Evolutionary conservation across 2,113 vertebrate species (phyloP), one percentile per base, ranked within the genome.

Genomic region (Hydrolagus affinis): DNA sequence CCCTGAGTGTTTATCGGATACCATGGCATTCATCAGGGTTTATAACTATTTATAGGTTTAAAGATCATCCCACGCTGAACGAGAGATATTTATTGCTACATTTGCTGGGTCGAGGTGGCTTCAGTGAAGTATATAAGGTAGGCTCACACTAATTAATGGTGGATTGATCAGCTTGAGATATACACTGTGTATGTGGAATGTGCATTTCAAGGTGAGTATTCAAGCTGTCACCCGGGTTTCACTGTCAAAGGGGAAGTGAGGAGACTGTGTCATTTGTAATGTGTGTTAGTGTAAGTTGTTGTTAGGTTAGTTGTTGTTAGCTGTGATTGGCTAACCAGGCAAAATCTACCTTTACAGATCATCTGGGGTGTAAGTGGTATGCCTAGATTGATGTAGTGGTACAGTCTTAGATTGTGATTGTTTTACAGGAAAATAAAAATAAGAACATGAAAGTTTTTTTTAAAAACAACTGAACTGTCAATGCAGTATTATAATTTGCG

Each of bases 121-220:
- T 99, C 91, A 99, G 98, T 94, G 97, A 99, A 95, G 98, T 99
- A 83, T 99, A 99, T 92, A 99, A 99, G 96, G 98, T 96, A 93
- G 85, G 71, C 73, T 21, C 1, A 75, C 44, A 15, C 32, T 3
- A 11, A 72, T 72, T 23, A 75, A 44, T 44, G 44, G 44, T 44
- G 44, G 44, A 6, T 44, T 44, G 44, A 44, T 44, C 44, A 44
- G 44, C 44, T 44, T 44, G 44, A 44, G 44, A 44, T 44, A 44
- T 44, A 44, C 44, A 44, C 44, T 44, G 32, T 56, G 56, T 11
- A 21, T 75, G 14, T 3, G 19, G 15, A 44, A 15, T 83, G 4
- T 62, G 25, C 11, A 25, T 80, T 60, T 15, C 23, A 64, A 75
- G 8, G 7, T 80, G 19, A 62, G 12, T 30, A 14, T 6, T 83